These are phyloP conservation scores for Ectemnius lituratus DNA, from an alignment of 2,888 invertebrate species.

Conservation along the genomic window DNA sequence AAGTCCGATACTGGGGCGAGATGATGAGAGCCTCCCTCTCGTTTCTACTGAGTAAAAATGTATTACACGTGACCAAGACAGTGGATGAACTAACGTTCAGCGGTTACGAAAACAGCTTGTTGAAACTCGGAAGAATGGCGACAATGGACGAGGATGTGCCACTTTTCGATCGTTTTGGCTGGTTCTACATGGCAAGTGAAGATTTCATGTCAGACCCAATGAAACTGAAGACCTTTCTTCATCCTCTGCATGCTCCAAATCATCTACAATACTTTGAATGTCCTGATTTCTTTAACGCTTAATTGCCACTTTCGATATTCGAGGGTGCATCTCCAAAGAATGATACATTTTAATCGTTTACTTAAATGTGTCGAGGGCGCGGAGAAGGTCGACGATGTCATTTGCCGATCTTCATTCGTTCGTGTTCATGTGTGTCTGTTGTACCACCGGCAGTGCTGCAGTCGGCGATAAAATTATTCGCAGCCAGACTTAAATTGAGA, in stretches of 20 bases:
- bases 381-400: slow-evolving; percentile 39
- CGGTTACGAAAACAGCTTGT: slow-evolving; percentile 87
- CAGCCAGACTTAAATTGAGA: slow-evolving; percentile 63
- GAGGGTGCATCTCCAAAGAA: not conserved
- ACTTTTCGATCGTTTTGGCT: slow-evolving; percentile 89
- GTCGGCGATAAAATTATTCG: slow-evolving; percentile 50
- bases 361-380: slow-evolving; percentile 43
- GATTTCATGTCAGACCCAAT: not conserved
- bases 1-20: slow-evolving; percentile 81
- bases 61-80: slow-evolving; percentile 81
- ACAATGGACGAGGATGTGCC: slow-evolving; percentile 76
- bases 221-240: too few species aligned
- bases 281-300: too few species aligned
- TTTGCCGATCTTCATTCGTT: slow-evolving; percentile 10
- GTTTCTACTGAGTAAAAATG: slow-evolving; percentile 80
- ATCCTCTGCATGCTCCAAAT: too few species aligned
- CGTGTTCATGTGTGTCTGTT: not conserved
- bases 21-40: slow-evolving; percentile 79
- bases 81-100: slow-evolving; percentile 87
- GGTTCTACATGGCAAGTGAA: slow-evolving; percentile 85
- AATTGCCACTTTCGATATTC: not conserved
- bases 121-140: slow-evolving; percentile 83
- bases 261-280: too few species aligned
- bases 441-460: slow-evolving; percentile 36
- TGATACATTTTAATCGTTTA: slow-evolving; percentile 35